A percentile compares a stretch with the other conserved stretches of the same genome.
These are phyloP conservation scores for Acleris holmiana DNA, from an alignment of 2,888 invertebrate genomes.

Conservation along the genomic window DNA sequence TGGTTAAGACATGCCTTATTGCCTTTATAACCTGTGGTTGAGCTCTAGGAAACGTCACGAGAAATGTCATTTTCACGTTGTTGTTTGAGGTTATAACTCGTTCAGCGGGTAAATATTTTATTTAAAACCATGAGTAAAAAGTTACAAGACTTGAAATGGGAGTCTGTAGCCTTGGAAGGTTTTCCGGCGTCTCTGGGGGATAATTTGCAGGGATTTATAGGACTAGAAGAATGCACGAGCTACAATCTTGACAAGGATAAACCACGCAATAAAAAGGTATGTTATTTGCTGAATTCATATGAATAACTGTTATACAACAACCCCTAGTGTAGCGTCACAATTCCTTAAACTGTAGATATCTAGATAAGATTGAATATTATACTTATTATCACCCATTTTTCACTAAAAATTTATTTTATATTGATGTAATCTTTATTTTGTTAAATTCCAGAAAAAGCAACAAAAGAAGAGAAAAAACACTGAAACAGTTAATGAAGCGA, in stretches of 20 bases:
- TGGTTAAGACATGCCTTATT: too few species aligned
- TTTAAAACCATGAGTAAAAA: slow-evolving; percentile 66
- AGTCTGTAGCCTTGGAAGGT: slow-evolving; percentile 86
- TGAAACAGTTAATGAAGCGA: slow-evolving; percentile 48
- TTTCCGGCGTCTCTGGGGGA: slow-evolving; percentile 66
- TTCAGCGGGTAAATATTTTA: not conserved
- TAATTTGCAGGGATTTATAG: slow-evolving; percentile 88
- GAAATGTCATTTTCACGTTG: slow-evolving; percentile 29
- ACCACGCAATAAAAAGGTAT: slow-evolving; percentile 68
- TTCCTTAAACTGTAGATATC: too few species aligned
- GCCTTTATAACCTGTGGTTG: not conserved
- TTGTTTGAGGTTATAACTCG: slow-evolving; percentile 29
- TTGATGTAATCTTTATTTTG: not conserved
- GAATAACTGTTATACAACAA: slow-evolving; percentile 2
- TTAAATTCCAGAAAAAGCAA: slow-evolving; percentile 40
- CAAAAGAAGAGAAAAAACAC: slow-evolving; percentile 51
- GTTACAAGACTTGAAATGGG: slow-evolving; percentile 82
- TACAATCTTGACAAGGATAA: slow-evolving; percentile 83
- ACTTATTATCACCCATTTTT: too few species aligned
- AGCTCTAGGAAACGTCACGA: slow-evolving; percentile 10
- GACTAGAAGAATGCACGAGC: slow-evolving; percentile 90
- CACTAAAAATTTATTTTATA: too few species aligned
- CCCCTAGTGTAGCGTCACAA: not conserved
- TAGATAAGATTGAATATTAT: too few species aligned
- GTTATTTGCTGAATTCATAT: slow-evolving; percentile 30